Evolutionary conservation across 2,888 invertebrate genomes (phyloP).

Genomic region (Strigamia transsilvanica): DNA sequence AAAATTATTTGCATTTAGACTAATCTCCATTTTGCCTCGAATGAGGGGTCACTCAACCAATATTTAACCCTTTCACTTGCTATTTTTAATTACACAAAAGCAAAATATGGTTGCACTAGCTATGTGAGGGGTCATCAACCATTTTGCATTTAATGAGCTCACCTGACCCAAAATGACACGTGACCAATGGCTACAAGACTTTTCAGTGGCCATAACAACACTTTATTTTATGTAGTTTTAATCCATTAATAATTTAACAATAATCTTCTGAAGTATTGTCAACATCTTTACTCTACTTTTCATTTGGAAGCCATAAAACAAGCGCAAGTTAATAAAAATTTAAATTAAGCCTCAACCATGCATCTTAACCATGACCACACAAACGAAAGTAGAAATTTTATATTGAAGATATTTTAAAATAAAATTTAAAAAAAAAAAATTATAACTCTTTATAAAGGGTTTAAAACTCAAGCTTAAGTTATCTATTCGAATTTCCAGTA

Average conservation of each 20-base stretch:
- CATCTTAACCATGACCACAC: neutral
- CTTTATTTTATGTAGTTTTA: conserved; percentile 12
- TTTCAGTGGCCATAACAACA: neutral
- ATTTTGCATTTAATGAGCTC: conserved; percentile 30
- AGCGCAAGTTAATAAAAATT: neutral
- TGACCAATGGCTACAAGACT: neutral
- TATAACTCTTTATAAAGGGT: neutral
- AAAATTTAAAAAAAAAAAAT: neutral
- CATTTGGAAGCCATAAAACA: neutral
- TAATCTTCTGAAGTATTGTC: neutral
- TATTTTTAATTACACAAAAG: conserved; percentile 32
- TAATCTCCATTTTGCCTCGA: conserved; percentile 52
- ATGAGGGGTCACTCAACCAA: conserved; percentile 12
- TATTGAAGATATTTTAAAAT: neutral
- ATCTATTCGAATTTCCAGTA: conserved; percentile 10
- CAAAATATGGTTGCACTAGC: conserved; percentile 6
- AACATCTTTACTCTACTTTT: neutral
- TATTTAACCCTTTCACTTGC: conserved; percentile 53
- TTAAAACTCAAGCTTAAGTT: neutral
- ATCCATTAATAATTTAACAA: conserved; percentile 26
- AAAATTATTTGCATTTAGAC: conserved; percentile 52
- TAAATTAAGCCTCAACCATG: neutral
- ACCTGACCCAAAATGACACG: conserved; percentile 20
- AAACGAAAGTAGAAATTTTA: neutral
- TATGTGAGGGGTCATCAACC: conserved; percentile 26